Conservation (phyloP, 1,140 invertebrate species). For the Drosophila novamexicana region DNA sequence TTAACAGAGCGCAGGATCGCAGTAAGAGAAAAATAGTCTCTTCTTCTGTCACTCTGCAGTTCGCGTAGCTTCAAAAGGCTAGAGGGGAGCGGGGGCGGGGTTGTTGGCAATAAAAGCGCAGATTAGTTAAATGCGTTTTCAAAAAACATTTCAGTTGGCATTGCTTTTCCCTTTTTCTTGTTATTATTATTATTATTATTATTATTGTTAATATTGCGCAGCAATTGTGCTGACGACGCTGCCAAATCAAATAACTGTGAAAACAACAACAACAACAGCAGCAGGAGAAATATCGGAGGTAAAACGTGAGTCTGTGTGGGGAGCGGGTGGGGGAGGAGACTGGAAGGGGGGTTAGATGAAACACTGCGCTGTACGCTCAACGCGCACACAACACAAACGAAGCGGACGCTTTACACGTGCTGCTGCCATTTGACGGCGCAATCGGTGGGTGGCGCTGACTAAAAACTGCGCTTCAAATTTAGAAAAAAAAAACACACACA, state of each 20-base stretch:
- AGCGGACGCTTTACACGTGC: constrained; percentile 33
- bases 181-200: background rate
- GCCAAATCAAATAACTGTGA: constrained; percentile 42
- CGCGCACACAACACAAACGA: constrained; percentile 24
- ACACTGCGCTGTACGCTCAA: constrained; percentile 11
- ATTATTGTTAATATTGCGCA: constrained; percentile 38
- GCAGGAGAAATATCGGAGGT: background rate
- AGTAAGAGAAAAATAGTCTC: too few relatives aligned
- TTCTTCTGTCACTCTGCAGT: too few relatives aligned
- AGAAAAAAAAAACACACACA: background rate
- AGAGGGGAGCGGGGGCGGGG: background rate
- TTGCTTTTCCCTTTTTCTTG: constrained; percentile 2
- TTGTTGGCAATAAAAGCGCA: constrained; percentile 24
- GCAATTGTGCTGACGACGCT: constrained; percentile 36
- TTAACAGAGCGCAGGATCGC: too few relatives aligned
- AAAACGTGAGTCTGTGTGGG: background rate
- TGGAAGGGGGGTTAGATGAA: too few relatives aligned
- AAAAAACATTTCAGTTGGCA: constrained; percentile 26
- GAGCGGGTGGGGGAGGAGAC: background rate
- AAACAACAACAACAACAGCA: constrained; percentile 3
- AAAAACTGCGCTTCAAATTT: constrained; percentile 36
- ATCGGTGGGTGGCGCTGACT: constrained; percentile 17
- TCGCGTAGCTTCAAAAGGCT: background rate
- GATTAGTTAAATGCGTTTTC: constrained; percentile 46
- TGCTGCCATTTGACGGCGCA: background rate